Percentiles rank a stretch among this genome's conserved stretches.
Conservation (phyloP, 2,797 vertebrate genomes). For the Diplodus sargus region DNA sequence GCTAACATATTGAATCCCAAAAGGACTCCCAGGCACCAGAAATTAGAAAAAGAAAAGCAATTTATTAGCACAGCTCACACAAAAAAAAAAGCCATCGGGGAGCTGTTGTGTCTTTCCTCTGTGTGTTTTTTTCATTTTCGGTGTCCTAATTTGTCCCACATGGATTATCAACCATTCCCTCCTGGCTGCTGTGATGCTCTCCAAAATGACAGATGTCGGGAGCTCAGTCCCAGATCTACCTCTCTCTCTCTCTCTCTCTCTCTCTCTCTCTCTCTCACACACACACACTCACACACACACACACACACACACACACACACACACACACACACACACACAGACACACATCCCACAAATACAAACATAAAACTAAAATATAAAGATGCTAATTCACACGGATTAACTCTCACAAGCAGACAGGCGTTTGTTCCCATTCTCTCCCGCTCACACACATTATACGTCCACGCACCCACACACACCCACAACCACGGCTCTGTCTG, state of each 20-base stretch:
- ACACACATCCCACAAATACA: not conserved
- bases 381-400: constrained; percentile 27
- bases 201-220: constrained; percentile 67
- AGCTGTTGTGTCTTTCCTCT: constrained; percentile 15
- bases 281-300: not conserved
- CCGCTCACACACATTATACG: not conserved
- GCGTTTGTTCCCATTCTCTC: constrained; percentile 3
- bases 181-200: constrained; percentile 45
- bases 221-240: constrained; percentile 36
- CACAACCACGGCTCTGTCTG: not conserved
- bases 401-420: not conserved
- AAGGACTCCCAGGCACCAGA: constrained; percentile 17
- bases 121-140: constrained; percentile 6
- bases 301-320: constrained; percentile 5
- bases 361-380: constrained; percentile 2
- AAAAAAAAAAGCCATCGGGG: constrained; percentile 23
- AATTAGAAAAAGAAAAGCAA: constrained; percentile 42
- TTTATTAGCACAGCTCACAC: constrained; percentile 42
- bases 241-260: not conserved
- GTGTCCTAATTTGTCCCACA: constrained; percentile 67
- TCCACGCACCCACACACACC: not conserved
- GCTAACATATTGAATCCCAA: constrained; percentile 45
- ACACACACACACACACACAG: constrained; percentile 20
- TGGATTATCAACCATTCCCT: constrained; percentile 57
- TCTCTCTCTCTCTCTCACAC: not conserved